Percentiles rank a stretch among this genome's conserved stretches.
phyloP scores from a whole-genome alignment of 2,797 vertebrate species.

The Acanthurus lineatus region DNA sequence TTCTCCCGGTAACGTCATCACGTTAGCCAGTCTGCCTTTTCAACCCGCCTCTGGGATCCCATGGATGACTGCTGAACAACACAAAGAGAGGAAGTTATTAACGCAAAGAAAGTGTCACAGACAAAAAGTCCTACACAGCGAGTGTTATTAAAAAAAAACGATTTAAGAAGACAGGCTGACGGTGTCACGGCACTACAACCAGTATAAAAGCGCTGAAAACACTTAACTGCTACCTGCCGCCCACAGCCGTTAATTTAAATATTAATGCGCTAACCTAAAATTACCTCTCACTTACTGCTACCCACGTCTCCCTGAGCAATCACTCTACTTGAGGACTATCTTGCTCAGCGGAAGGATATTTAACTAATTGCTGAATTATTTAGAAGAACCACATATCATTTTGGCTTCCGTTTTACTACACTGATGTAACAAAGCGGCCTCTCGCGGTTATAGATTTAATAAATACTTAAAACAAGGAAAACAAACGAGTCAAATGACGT shows the following conservation, averaged over 20 bases:
- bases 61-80: constrained; percentile 72
- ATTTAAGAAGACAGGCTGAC: not conserved
- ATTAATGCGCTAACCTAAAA: constrained; percentile 64
- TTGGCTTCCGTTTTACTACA: constrained; percentile 11
- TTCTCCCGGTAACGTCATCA: constrained; percentile 81
- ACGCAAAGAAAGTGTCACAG: not conserved
- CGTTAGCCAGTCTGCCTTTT: constrained; percentile 67
- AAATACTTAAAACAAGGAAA: constrained; percentile 9
- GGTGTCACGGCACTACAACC: not conserved
- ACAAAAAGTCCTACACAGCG: not conserved
- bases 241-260: constrained; percentile 57
- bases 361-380: constrained; percentile 63
- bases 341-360: constrained; percentile 59
- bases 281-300: constrained; percentile 43
- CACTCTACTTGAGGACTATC: constrained; percentile 44
- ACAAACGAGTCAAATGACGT: constrained; percentile 4
- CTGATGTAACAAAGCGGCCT: constrained; percentile 5
- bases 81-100: constrained; percentile 3
- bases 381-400: constrained; percentile 29
- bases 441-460: not conserved
- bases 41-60: constrained; percentile 77
- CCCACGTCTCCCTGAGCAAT: constrained; percentile 3
- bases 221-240: constrained; percentile 31
- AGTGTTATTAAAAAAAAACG: not conserved
- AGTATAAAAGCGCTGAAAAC: constrained; percentile 18